These are phyloP conservation scores for Gymnoscopelus braueri DNA, from an alignment of 2,797 vertebrate genomes.

Conservation along the genomic window DNA sequence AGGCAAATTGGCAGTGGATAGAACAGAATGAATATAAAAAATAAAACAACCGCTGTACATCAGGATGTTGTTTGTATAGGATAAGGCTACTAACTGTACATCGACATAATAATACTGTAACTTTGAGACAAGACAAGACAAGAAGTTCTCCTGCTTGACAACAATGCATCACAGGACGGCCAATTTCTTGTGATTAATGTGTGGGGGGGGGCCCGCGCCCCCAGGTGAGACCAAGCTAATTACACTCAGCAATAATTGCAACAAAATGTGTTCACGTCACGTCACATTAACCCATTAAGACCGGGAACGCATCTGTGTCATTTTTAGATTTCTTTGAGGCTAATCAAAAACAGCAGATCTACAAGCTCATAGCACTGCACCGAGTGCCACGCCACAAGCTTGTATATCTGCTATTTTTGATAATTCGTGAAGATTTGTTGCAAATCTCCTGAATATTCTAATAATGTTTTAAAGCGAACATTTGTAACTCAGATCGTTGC, in stretches of 20 bases:
- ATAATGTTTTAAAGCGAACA: too few relatives aligned
- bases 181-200: conserved; percentile 55
- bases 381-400: too few relatives aligned
- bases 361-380: too few relatives aligned
- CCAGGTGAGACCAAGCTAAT: conserved; percentile 66
- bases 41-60: conserved; percentile 16
- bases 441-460: too few relatives aligned
- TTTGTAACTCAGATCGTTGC: too few relatives aligned
- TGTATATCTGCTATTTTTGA: too few relatives aligned
- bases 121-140: conserved; percentile 7
- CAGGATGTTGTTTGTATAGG: not conserved
- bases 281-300: conserved; percentile 61
- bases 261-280: conserved; percentile 57
- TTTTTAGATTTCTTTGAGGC: too few relatives aligned
- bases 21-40: too few relatives aligned
- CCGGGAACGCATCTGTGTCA: too few relatives aligned
- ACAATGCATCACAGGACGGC: conserved; percentile 27
- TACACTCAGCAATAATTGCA: conserved; percentile 53
- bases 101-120: not conserved
- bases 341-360: too few relatives aligned
- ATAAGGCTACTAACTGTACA: not conserved
- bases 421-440: too few relatives aligned
- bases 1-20: conserved; percentile 6
- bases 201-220: conserved; percentile 17
- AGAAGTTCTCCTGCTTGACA: conserved; percentile 17